Evolutionary conservation across 2,888 invertebrate species (phyloP).

Genomic region (Clistopyga incitator): DNA sequence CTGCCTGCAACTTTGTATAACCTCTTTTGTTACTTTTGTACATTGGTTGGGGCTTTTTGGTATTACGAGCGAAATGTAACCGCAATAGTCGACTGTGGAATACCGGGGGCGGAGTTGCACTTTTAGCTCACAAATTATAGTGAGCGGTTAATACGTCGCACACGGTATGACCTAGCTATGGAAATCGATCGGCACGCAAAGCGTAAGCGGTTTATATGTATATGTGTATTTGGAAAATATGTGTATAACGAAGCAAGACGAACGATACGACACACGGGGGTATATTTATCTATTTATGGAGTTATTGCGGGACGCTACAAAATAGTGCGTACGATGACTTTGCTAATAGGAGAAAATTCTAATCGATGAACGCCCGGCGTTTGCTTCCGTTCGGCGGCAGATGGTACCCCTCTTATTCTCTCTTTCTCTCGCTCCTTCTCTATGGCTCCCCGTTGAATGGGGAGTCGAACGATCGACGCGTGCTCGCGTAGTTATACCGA

Average conservation of each 20-base stretch:
- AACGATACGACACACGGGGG: not conserved
- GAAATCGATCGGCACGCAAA: conserved; percentile 55
- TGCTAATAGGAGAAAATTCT: conserved; percentile 61
- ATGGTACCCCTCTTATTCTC: conserved; percentile 58
- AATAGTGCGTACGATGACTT: conserved; percentile 54
- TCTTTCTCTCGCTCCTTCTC: conserved; percentile 11
- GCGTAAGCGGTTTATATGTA: conserved; percentile 4
- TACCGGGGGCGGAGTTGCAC: not conserved
- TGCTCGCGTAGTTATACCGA: conserved; percentile 39
- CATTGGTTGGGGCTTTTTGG: not conserved
- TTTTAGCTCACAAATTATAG: conserved; percentile 13
- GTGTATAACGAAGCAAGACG: not conserved
- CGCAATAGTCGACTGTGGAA: not conserved
- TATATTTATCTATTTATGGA: not conserved
- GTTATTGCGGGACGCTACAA: conserved; percentile 36
- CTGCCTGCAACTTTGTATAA: not conserved
- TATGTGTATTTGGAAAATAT: not conserved
- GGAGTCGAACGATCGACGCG: conserved; percentile 55
- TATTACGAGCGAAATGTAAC: conserved; percentile 15
- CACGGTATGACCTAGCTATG: conserved; percentile 25
- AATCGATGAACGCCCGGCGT: conserved; percentile 64
- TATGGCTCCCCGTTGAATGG: conserved; percentile 52
- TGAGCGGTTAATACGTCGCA: not conserved
- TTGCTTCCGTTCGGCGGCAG: conserved; percentile 66
- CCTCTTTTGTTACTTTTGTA: not conserved